phyloP scores from a whole-genome alignment of 2,797 vertebrate species.

The Spinus pinus region DNA sequence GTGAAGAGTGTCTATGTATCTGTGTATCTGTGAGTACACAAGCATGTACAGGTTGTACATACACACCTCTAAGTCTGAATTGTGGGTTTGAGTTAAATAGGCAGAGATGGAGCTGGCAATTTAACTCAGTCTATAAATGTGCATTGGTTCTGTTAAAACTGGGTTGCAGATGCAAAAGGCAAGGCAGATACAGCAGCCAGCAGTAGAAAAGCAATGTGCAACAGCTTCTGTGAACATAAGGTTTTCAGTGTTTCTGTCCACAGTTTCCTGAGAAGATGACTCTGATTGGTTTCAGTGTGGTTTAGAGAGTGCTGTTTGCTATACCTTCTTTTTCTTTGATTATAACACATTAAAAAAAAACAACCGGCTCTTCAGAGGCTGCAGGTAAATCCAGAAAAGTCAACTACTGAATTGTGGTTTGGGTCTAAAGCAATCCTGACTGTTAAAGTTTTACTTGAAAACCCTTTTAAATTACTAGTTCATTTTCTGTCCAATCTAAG shows the following conservation, averaged over 20 bases:
- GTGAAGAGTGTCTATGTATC: neutral
- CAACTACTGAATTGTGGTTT: neutral
- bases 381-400: neutral
- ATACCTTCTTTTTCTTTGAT: neutral
- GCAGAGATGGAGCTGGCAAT: neutral
- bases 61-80: neutral
- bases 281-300: neutral
- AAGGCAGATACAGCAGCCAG: neutral
- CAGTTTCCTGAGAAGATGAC: neutral
- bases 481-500: neutral
- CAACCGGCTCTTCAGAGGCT: accelerated
- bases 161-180: neutral
- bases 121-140: neutral
- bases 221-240: neutral
- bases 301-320: neutral
- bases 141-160: neutral
- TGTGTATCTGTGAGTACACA: neutral
- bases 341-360: neutral
- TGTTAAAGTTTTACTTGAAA: neutral
- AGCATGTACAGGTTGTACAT: neutral
- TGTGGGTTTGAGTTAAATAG: neutral
- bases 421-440: neutral
- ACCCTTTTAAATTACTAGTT: neutral
- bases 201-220: neutral
- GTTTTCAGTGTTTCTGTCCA: neutral